Percentiles rank a stretch among this genome's conserved stretches.
phyloP scores from a whole-genome alignment of 2,888 invertebrate species.

The Phorcus lineatus region DNA sequence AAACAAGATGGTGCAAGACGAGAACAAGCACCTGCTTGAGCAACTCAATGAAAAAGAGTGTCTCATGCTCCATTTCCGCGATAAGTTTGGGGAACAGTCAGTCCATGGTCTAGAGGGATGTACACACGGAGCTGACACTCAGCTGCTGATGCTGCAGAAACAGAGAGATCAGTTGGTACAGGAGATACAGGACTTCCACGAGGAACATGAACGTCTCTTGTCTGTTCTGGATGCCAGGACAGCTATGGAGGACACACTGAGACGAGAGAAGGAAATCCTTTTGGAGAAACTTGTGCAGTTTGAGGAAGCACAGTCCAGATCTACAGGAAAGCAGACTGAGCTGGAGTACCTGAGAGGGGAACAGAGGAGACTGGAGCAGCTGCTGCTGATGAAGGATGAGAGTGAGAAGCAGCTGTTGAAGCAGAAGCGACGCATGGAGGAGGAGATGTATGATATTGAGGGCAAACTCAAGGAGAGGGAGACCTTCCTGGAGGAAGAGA shows the following conservation, averaged over 20 bases:
- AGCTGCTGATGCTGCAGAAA: slow-evolving; percentile 61
- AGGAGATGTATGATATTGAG: slow-evolving; percentile 64
- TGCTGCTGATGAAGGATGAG: slow-evolving; percentile 62
- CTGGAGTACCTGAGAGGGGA: slow-evolving; percentile 57
- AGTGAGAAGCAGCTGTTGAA: slow-evolving; percentile 65
- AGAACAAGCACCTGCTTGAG: slow-evolving; percentile 58
- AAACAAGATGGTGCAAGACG: slow-evolving; percentile 56
- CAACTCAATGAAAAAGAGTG: slow-evolving; percentile 64
- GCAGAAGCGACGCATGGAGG: slow-evolving; percentile 65
- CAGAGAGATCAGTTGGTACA: slow-evolving; percentile 63
- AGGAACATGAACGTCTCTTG: slow-evolving; percentile 49
- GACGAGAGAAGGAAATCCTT: slow-evolving; percentile 60
- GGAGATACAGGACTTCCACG: slow-evolving; percentile 51
- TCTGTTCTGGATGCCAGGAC: slow-evolving; percentile 53
- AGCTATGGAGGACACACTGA: slow-evolving; percentile 58
- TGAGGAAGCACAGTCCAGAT: slow-evolving; percentile 56
- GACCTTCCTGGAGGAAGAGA: slow-evolving; percentile 59
- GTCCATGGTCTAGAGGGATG: slow-evolving; percentile 44
- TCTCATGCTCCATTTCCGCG: slow-evolving; percentile 56
- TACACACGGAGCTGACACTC: slow-evolving; percentile 57
- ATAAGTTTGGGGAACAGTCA: slow-evolving; percentile 44
- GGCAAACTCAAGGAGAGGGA: slow-evolving; percentile 61
- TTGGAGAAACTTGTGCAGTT: slow-evolving; percentile 59
- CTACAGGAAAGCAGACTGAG: slow-evolving; percentile 53
- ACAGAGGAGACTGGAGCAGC: slow-evolving; percentile 64